Evolutionary conservation across 2,888 invertebrate genomes (phyloP).

Genomic region (Phania funesta): DNA sequence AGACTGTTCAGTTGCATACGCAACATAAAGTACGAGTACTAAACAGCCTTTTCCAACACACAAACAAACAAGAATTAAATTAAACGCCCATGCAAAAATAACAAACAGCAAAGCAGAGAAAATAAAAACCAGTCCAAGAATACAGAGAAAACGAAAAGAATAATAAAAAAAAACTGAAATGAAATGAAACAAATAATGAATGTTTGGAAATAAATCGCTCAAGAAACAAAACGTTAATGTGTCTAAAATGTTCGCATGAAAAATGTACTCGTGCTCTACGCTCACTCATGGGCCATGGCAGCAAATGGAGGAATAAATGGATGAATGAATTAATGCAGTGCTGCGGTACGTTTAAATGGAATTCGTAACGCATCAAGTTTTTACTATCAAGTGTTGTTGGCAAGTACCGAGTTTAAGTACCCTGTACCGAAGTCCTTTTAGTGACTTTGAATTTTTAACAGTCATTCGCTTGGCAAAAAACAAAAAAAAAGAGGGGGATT

Average conservation of each 20-base stretch:
- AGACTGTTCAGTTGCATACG: background rate
- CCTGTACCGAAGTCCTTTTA: background rate
- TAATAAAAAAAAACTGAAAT: background rate
- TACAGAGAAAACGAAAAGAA: background rate
- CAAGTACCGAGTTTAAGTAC: background rate
- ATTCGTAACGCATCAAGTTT: constrained; percentile 60
- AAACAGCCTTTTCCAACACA: background rate
- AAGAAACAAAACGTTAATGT: constrained; percentile 38
- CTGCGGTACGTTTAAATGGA: constrained; percentile 54
- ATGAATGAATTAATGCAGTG: constrained; percentile 23
- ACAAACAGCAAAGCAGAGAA: constrained; percentile 14
- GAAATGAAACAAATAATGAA: constrained; percentile 47
- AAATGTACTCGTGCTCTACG: constrained; percentile 1
- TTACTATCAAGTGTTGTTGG: background rate
- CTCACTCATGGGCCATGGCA: background rate
- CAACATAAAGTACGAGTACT: constrained; percentile 9
- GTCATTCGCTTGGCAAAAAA: background rate
- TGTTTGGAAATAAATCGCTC: constrained; percentile 60
- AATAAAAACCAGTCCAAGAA: no score
- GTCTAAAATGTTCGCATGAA: constrained; percentile 23
- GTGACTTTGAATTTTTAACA: constrained; percentile 19
- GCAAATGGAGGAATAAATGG: background rate
- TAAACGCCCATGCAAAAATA: constrained; percentile 63
- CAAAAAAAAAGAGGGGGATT: background rate
- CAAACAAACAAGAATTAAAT: background rate